Conservation (phyloP, 2,888 invertebrate species). For the Troides oblongomaculatus region DNA sequence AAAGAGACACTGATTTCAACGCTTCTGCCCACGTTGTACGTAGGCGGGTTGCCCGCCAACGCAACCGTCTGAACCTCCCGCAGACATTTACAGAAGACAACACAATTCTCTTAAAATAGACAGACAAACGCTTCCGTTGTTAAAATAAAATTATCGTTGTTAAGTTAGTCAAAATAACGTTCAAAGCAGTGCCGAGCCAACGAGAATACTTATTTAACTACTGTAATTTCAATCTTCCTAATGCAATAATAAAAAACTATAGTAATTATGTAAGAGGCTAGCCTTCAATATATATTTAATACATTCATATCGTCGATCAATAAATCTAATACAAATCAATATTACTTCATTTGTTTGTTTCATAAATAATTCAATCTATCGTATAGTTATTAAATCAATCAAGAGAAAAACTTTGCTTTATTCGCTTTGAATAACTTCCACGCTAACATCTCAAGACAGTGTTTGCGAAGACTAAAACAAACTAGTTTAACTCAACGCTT, state of each 20-base stretch:
- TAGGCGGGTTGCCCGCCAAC: background rate
- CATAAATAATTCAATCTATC: background rate
- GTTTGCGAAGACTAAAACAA: slow-evolving; percentile 2
- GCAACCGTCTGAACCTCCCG: background rate
- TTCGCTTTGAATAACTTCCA: slow-evolving; percentile 16
- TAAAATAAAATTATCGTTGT: too few relatives aligned
- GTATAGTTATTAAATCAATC: background rate
- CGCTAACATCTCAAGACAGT: background rate
- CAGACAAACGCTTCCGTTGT: background rate
- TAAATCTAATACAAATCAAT: background rate
- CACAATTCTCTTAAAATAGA: background rate
- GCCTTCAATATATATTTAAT: too few relatives aligned
- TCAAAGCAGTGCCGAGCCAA: background rate
- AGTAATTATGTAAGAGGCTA: too few relatives aligned
- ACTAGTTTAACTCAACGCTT: slow-evolving; percentile 8
- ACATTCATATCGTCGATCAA: background rate
- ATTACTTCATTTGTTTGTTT: background rate
- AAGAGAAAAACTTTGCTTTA: background rate
- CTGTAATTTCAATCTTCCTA: too few relatives aligned
- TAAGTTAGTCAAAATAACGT: background rate
- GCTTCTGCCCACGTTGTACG: background rate
- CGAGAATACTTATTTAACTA: too few relatives aligned
- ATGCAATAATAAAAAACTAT: too few relatives aligned
- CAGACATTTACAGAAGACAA: background rate
- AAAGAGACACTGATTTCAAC: background rate